Base-by-base conservation (phyloP, 2,113 vertebrate species). In the Tetrax tetrax region DNA sequence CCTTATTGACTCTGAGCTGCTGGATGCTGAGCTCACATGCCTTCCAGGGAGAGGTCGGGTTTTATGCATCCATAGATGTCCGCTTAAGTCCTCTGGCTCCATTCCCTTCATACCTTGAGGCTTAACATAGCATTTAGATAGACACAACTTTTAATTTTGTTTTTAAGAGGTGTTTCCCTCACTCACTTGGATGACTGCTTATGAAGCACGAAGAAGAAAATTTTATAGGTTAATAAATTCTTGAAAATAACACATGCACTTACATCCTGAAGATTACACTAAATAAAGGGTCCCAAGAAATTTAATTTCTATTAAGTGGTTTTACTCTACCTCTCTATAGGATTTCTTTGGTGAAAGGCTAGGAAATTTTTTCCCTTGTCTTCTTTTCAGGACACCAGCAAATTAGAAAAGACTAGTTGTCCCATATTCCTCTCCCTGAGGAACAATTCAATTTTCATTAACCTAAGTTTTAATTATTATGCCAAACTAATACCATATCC, bases 131-230 rank as follows among this genome's bases (percentile, higher is more conserved):
- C 8, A 12, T 59, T 80, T 79, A 50, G 29, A 15, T 16, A 60
- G 33, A 43, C 0, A 2, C 4, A 90, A 65, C 11, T 69, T 93
- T 25, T n/a, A 83, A 72, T 82, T 93, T 72, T 76, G 24, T 72
- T 92, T 87, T 94, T 64, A 90, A 89, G 56, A 92, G 9, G 10
- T 66, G 14, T 54, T 97, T 95, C 89, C 28, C 66, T 83, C 83
- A 61, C 25, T 88, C 65, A 28, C 16, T 80, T 69, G 28, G 13
- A 45, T 59, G 68, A 59, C 17, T 76, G 60, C 22, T 51, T 74
- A 14, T 59, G 38, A 94, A 96, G 29, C 11, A 92, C 57, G 29
- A 80, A 89, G 15, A 78, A 90, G 31, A 78, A 64, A 57, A 68
- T 86, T 81, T 86, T 92, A 56, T 23, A 89, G 14, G 17, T 61